Evolutionary conservation across 2,113 vertebrate species (phyloP).

Genomic region (Chascanopsetta lugubris): DNA sequence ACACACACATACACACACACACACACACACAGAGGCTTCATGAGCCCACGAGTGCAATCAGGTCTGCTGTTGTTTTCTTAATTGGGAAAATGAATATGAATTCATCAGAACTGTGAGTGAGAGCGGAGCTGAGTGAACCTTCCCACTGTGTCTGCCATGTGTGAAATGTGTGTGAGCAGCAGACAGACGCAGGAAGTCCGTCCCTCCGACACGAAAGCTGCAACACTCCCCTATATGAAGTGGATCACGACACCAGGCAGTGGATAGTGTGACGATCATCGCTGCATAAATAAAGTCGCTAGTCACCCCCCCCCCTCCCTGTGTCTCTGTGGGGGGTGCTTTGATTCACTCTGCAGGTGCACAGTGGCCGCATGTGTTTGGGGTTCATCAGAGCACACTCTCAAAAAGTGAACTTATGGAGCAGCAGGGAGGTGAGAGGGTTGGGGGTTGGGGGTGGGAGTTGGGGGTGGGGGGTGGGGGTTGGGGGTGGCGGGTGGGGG

Average conservation of each 20-base stretch:
- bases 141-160: conserved; percentile 8
- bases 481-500: background rate
- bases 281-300: conserved; percentile 46
- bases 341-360: conserved; percentile 26
- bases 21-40: conserved; percentile 3
- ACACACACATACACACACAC: background rate
- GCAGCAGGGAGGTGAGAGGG: background rate
- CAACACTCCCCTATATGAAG: conserved; percentile 13
- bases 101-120: conserved; percentile 4
- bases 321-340: conserved; percentile 2
- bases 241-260: conserved; percentile 17
- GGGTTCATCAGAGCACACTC: background rate
- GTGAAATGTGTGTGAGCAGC: conserved; percentile 2
- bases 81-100: conserved; percentile 35
- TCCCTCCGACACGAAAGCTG: conserved; percentile 1
- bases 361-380: conserved; percentile 5
- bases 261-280: conserved; percentile 16
- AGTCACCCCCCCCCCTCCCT: conserved; percentile 11
- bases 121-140: background rate
- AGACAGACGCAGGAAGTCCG: background rate
- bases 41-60: conserved; percentile 24
- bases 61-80: conserved; percentile 15
- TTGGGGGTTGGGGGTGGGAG: background rate
- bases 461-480: background rate
- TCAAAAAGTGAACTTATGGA: background rate